phyloP scores from a whole-genome alignment of 2,113 vertebrate genomes.

The Gavia stellata region DNA sequence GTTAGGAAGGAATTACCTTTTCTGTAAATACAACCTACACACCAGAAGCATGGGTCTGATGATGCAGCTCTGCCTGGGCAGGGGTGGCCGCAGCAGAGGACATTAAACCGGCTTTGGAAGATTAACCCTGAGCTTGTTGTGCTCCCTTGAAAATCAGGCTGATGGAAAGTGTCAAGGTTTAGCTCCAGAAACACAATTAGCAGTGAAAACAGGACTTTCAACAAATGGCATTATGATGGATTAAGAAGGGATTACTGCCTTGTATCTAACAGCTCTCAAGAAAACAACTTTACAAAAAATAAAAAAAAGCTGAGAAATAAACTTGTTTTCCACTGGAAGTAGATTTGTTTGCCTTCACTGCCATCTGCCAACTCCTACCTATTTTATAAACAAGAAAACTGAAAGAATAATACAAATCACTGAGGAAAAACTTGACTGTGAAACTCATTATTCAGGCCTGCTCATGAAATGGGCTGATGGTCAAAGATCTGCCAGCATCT shows the following conservation, averaged over 20 bases:
- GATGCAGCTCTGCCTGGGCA: not conserved
- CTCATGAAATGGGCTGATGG: accelerated
- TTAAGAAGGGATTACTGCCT: conserved; percentile 54
- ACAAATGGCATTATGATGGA: conserved; percentile 60
- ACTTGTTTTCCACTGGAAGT: conserved; percentile 10
- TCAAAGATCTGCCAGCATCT: not conserved
- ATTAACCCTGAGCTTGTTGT: not conserved
- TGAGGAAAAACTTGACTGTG: not conserved
- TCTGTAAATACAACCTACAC: no score
- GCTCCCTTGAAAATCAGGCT: not conserved
- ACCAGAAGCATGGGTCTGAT: accelerated
- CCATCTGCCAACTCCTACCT: conserved; percentile 36
- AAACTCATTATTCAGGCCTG: accelerated
- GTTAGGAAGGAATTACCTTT: not conserved
- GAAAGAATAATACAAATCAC: not conserved
- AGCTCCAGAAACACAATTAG: conserved; percentile 55
- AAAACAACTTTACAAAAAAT: conserved; percentile 3
- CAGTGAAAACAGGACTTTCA: conserved; percentile 29
- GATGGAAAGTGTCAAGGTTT: not conserved
- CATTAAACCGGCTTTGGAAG: not conserved
- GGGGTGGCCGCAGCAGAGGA: not conserved
- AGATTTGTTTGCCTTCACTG: conserved; percentile 49
- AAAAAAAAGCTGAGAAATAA: not conserved
- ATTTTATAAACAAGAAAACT: not conserved
- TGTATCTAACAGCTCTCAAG: conserved; percentile 25